Base-by-base conservation (phyloP, 2,888 invertebrate species). In the Drosophila quinaria region DNA sequence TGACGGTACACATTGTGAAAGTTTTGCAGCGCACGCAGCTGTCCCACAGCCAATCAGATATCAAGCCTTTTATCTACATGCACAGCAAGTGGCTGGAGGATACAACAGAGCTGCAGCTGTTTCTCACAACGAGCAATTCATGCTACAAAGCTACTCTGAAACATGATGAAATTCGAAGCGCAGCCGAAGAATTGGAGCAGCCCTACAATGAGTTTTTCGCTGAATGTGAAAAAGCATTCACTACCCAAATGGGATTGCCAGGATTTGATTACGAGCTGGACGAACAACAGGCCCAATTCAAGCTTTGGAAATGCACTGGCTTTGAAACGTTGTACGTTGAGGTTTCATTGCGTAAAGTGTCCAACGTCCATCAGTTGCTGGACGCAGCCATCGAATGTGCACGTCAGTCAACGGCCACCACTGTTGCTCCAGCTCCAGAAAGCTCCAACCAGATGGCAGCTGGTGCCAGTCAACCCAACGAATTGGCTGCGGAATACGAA, bases 151-250 rank as follows among this genome's bases (percentile, higher is more conserved):
- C 83, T 0, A 49, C 37, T 10, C 44, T 91, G 0, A 74, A 67
- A 9, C 56, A 70, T 22, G 73, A 78, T 4, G 90, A 91, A 42
- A 64, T 91, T 0, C 69, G 64, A 13, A 67, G 42, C 49, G 81
- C 81, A 1, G 90, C 91, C 0, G 80, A 69, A 2, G 91, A 91
- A 6, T 69, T 91, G 19, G 87, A 84, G 15, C 87, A 83, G 42
- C 66, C 81, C 0, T 88, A 72, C 17, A 65, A 83, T 0, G 67
- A 72, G 1, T 90, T 92, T 39, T 72, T 67, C n/a, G 59, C 52
- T 0, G 91, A 92, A 37, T 89, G 84, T 33, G 86, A 86, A 41
- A 52, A 37, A 0, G 91, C 90, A 0, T 47, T 91, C 1, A 81
- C 84, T 6, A 81, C 79, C 0, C 73, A 90, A 35, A 80, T 83